Percentiles rank a stretch among this genome's conserved stretches.
These are phyloP conservation scores for Herpailurus yagouaroundi DNA, from an alignment of 2,113 vertebrate genomes.

Conservation along the genomic window DNA sequence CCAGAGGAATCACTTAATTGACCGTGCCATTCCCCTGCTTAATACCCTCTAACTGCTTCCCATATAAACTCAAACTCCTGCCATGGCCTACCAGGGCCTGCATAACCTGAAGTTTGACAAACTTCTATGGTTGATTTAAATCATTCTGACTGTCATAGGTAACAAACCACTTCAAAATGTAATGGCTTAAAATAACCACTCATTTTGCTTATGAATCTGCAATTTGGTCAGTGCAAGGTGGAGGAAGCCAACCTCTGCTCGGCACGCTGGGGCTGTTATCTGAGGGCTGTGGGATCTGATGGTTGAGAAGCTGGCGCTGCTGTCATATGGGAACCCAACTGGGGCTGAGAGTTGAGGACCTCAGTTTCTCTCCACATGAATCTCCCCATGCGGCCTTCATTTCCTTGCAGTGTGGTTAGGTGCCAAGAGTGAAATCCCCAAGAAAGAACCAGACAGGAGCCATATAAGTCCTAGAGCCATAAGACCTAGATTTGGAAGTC, in stretches of 20 bases:
- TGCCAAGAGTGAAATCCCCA: neutral
- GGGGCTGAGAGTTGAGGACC: neutral
- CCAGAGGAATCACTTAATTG: neutral
- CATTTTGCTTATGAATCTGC: neutral
- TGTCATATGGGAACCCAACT: neutral
- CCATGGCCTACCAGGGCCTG: neutral
- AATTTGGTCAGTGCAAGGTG: neutral
- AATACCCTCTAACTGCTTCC: neutral
- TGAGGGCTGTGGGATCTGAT: too few relatives aligned
- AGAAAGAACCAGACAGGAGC: neutral
- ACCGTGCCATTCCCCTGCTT: neutral
- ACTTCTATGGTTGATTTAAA: neutral
- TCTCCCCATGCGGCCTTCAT: neutral
- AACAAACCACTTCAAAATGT: neutral
- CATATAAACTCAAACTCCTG: neutral
- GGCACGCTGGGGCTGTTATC: too few relatives aligned
- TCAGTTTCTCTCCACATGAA: neutral
- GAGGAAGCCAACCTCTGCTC: neutral
- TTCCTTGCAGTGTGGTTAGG: neutral
- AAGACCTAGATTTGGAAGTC: neutral
- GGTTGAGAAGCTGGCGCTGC: neutral
- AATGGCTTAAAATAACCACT: neutral
- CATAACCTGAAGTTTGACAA: neutral
- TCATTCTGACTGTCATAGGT: neutral
- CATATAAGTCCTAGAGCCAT: too few relatives aligned